These are phyloP conservation scores for Macrobrachium rosenbergii DNA, from an alignment of 1,140 invertebrate genomes.

Conservation along the genomic window DNA sequence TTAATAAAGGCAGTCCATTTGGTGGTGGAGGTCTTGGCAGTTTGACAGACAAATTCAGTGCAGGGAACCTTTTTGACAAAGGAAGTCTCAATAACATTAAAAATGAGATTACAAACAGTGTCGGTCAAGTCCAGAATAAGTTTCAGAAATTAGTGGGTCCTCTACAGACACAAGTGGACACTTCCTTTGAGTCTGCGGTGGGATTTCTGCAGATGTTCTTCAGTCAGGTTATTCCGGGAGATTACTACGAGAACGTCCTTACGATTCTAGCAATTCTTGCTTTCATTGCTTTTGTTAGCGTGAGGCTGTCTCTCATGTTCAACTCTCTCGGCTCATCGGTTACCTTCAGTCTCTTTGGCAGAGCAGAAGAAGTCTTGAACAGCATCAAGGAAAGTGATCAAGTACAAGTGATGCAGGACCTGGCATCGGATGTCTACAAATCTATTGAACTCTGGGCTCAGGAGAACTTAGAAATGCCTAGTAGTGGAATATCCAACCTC, in stretches of 20 bases:
- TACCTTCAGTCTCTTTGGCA: conserved; percentile 8
- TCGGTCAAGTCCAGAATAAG: conserved; percentile 30
- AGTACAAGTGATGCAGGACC: conserved; percentile 14
- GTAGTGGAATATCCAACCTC: not conserved
- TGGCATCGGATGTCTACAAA: conserved; percentile 28
- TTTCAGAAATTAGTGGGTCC: conserved; percentile 29
- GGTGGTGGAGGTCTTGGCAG: not conserved
- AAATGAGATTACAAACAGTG: not conserved
- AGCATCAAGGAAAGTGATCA: conserved; percentile 32
- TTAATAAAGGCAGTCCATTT: conserved; percentile 2
- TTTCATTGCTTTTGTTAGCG: conserved; percentile 31
- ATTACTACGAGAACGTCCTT: conserved; percentile 53
- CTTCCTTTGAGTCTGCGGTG: conserved; percentile 31
- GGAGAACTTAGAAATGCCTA: not conserved
- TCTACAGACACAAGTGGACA: conserved; percentile 20
- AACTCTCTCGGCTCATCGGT: conserved; percentile 28
- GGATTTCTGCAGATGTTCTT: conserved; percentile 23
- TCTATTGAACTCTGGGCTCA: conserved; percentile 41
- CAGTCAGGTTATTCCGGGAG: conserved; percentile 13
- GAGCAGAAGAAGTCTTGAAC: not conserved
- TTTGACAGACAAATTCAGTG: not conserved
- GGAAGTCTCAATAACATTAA: not conserved
- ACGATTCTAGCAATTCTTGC: conserved; percentile 47
- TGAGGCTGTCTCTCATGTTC: conserved; percentile 41
- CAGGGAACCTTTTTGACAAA: not conserved